phyloP scores from a whole-genome alignment of 2,888 invertebrate genomes.

The Augochlorella aurata region DNA sequence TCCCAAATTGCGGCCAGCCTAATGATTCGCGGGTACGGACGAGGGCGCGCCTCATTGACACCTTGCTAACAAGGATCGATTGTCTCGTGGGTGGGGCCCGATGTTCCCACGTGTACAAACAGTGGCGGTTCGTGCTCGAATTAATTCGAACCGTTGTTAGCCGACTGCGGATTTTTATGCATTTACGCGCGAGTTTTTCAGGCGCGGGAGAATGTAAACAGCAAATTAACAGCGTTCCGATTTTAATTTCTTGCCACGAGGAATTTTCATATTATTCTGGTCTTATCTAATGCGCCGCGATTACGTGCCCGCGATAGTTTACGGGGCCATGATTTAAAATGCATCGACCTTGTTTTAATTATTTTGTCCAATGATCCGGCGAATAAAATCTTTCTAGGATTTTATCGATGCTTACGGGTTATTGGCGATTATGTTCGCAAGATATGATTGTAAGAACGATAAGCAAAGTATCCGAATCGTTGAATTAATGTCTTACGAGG shows the following conservation, averaged over 20 bases:
- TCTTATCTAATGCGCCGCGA: no score
- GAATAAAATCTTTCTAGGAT: no score
- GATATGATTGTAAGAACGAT: neutral
- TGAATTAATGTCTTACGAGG: neutral
- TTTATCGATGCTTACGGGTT: no score
- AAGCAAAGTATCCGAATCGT: neutral
- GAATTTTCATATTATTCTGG: neutral
- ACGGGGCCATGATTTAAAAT: no score
- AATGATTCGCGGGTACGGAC: neutral
- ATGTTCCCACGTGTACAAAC: slow-evolving; percentile 7
- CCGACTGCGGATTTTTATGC: no score
- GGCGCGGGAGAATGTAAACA: neutral
- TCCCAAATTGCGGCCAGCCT: slow-evolving; percentile 30
- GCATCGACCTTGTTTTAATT: no score
- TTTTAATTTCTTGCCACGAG: neutral
- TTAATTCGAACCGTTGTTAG: neutral
- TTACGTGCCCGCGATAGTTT: no score
- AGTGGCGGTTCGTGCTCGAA: neutral
- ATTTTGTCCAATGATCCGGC: no score
- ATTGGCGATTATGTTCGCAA: neutral
- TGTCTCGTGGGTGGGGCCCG: slow-evolving; percentile 11
- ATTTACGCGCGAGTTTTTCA: neutral
- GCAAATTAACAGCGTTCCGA: neutral
- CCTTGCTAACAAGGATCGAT: slow-evolving; percentile 35
- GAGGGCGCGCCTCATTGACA: slow-evolving; percentile 26